phyloP scores from a whole-genome alignment of 2,113 vertebrate species.

The Stegastes partitus region DNA sequence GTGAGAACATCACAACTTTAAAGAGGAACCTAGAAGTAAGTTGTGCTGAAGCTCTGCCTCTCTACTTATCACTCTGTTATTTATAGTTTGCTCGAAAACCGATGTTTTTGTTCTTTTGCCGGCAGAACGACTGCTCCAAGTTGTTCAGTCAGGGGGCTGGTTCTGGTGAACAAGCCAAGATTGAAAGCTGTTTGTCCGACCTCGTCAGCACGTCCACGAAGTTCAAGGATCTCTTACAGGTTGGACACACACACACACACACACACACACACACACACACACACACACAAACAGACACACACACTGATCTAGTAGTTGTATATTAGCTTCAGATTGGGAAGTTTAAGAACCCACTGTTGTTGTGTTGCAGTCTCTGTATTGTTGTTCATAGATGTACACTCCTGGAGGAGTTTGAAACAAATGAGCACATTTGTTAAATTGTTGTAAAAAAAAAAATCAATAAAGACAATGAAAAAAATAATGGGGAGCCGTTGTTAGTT shows the following conservation, averaged over 20 bases:
- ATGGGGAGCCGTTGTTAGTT: background rate
- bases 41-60: background rate
- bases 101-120: background rate
- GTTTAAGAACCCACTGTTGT: no score
- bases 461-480: no score
- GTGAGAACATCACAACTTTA: conserved; percentile 96
- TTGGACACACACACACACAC: conserved; percentile 50
- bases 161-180: conserved; percentile 93
- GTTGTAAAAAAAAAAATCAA: no score
- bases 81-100: background rate
- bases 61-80: background rate
- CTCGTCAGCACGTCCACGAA: conserved; percentile 93
- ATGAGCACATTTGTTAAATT: no score
- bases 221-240: conserved; percentile 97
- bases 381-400: no score
- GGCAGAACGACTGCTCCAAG: conserved; percentile 94
- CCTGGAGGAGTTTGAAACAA: no score
- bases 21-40: conserved; percentile 96
- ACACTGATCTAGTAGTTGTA: background rate
- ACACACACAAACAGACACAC: background rate
- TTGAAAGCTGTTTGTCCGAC: conserved; percentile 96
- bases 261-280: background rate
- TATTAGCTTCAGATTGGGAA: no score
- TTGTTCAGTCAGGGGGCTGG: conserved; percentile 91
- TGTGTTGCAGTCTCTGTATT: no score